These are phyloP conservation scores for Latrodectus geometricus DNA, from an alignment of 1,140 invertebrate species.

Conservation along the genomic window DNA sequence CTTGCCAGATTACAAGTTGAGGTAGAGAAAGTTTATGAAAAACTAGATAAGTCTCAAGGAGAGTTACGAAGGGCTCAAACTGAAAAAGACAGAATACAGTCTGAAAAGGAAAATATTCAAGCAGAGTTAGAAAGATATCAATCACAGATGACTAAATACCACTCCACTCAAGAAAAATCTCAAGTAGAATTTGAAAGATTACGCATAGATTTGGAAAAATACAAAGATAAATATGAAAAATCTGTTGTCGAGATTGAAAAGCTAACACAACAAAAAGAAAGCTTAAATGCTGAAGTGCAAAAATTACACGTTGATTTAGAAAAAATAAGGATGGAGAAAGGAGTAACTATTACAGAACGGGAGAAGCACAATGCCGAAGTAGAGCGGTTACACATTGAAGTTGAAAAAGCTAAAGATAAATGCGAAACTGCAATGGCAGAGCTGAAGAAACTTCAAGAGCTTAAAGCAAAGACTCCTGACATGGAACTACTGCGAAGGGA, in stretches of 20 bases:
- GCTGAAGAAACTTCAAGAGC: slow-evolving; percentile 61
- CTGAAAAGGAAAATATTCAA: slow-evolving; percentile 80
- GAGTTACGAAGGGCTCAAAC: slow-evolving; percentile 85
- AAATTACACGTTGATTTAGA: slow-evolving; percentile 59
- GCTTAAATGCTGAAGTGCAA: slow-evolving; percentile 60
- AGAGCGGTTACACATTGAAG: slow-evolving; percentile 74
- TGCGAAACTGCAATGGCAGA: slow-evolving; percentile 63
- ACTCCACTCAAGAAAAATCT: slow-evolving; percentile 81
- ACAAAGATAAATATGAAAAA: slow-evolving; percentile 86
- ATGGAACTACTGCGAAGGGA: slow-evolving; percentile 70
- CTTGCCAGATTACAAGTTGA: slow-evolving; percentile 86
- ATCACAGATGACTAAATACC: slow-evolving; percentile 81
- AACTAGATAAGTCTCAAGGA: slow-evolving; percentile 84
- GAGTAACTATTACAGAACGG: slow-evolving; percentile 65
- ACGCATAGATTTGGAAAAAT: slow-evolving; percentile 87
- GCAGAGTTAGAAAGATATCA: slow-evolving; percentile 83
- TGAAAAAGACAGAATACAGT: slow-evolving; percentile 78
- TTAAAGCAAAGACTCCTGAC: slow-evolving; percentile 61
- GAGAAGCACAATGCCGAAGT: slow-evolving; percentile 64
- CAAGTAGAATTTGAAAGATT: slow-evolving; percentile 83
- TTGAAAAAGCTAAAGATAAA: slow-evolving; percentile 76
- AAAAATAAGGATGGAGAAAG: slow-evolving; percentile 58
- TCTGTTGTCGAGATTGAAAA: slow-evolving; percentile 81
- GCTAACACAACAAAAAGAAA: slow-evolving; percentile 74
- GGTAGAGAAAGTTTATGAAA: slow-evolving; percentile 90